Evolutionary conservation across 2,888 invertebrate genomes (phyloP).

Genomic region (Bombyx huttoni): DNA sequence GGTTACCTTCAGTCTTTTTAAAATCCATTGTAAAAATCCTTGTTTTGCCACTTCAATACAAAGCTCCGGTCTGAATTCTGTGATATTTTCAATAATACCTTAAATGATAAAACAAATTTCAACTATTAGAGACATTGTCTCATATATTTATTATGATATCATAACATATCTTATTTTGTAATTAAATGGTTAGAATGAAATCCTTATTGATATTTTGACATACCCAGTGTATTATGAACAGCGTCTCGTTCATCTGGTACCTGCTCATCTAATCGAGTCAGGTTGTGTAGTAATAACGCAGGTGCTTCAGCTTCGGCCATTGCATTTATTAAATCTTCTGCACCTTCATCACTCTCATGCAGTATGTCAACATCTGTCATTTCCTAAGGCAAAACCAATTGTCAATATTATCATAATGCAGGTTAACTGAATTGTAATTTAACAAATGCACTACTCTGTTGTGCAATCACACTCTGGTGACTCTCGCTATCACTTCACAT

Average conservation of each 20-base stretch:
- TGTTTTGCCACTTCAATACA: conserved; percentile 90
- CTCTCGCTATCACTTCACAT: too few relatives aligned
- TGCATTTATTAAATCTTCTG: conserved; percentile 88
- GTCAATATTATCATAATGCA: too few relatives aligned
- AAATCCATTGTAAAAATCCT: conserved; percentile 91
- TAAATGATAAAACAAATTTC: conserved; percentile 11
- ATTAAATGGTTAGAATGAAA: too few relatives aligned
- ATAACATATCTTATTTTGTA: too few relatives aligned
- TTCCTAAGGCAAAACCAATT: conserved; percentile 70
- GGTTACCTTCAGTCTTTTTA: conserved; percentile 85
- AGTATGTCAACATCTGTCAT: conserved; percentile 96
- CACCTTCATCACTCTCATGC: conserved; percentile 94
- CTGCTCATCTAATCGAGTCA: conserved; percentile 92
- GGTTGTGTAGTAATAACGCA: conserved; percentile 91
- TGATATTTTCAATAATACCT: conserved; percentile 95
- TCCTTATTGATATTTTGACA: not conserved
- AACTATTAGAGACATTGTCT: not conserved
- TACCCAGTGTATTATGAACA: conserved; percentile 92
- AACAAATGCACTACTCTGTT: too few relatives aligned
- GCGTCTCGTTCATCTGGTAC: conserved; percentile 96
- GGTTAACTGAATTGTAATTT: too few relatives aligned
- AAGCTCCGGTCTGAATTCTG: conserved; percentile 90
- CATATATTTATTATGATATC: too few relatives aligned
- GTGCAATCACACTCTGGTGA: too few relatives aligned
- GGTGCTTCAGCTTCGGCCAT: conserved; percentile 92